Conservation (phyloP, 1,140 invertebrate species). For the Theocolax elegans region DNA sequence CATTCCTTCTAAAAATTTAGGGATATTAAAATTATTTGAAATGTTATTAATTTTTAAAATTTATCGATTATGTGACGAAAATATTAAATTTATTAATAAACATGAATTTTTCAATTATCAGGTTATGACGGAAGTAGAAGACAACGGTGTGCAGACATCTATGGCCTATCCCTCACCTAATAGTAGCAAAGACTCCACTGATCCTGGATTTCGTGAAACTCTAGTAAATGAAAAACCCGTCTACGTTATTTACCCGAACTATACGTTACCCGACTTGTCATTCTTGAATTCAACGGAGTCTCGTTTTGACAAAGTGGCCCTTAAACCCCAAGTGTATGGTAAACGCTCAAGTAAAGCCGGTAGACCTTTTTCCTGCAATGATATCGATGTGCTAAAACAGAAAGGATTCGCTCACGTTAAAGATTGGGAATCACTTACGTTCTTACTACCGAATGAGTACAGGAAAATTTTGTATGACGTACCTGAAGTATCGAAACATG, state of each 20-base stretch:
- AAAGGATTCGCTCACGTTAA: slow-evolving; percentile 84
- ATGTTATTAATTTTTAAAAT: no score
- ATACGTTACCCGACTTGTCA: slow-evolving; percentile 87
- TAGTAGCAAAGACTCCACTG: background rate
- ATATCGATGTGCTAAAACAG: slow-evolving; percentile 82
- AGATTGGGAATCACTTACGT: slow-evolving; percentile 91
- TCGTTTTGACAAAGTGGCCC: slow-evolving; percentile 73
- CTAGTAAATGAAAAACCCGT: slow-evolving; percentile 76
- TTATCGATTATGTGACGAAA: no score
- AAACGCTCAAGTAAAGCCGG: slow-evolving; percentile 63
- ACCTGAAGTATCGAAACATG: slow-evolving; percentile 76
- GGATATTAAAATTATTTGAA: no score
- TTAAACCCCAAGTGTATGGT: slow-evolving; percentile 67
- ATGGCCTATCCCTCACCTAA: slow-evolving; percentile 50
- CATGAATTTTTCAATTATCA: slow-evolving; percentile 44
- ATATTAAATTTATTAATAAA: background rate
- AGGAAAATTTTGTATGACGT: slow-evolving; percentile 76
- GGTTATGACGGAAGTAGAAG: slow-evolving; percentile 58
- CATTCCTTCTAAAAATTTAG: no score
- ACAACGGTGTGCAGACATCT: slow-evolving; percentile 64
- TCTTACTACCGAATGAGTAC: slow-evolving; percentile 86
- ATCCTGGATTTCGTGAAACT: slow-evolving; percentile 51
- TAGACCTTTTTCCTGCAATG: slow-evolving; percentile 85
- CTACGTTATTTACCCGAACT: slow-evolving; percentile 92
- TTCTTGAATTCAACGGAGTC: slow-evolving; percentile 78